phyloP scores from a whole-genome alignment of 2,888 invertebrate genomes.

The Sphaerophoria taeniata region DNA sequence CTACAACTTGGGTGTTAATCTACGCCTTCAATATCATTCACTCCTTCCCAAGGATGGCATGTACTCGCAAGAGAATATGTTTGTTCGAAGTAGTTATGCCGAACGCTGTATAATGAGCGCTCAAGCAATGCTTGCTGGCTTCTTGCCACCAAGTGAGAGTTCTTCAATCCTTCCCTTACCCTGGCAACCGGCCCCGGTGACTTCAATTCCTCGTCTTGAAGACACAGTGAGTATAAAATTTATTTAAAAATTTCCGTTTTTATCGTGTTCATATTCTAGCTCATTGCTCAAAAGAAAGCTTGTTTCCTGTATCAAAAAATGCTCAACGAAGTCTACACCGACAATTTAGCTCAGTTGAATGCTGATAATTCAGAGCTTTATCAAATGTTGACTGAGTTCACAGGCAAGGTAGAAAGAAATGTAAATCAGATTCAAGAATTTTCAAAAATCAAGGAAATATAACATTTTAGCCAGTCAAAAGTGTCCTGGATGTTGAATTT shows the following conservation, averaged over 20 bases:
- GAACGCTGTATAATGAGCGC: constrained; percentile 95
- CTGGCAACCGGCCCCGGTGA: constrained; percentile 96
- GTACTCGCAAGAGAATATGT: constrained; percentile 86
- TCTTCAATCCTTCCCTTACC: constrained; percentile 82
- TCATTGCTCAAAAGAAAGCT: constrained; percentile 83
- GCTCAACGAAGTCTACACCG: constrained; percentile 83
- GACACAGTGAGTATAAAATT: constrained; percentile 86
- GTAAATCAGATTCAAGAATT: neutral
- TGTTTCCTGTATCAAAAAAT: constrained; percentile 85
- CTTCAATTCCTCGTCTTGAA: constrained; percentile 87
- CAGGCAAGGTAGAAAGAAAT: constrained; percentile 82
- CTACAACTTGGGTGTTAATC: constrained; percentile 88
- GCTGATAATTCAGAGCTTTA: constrained; percentile 86
- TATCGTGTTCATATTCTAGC: constrained; percentile 39
- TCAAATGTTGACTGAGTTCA: constrained; percentile 85
- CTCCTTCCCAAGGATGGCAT: constrained; percentile 85
- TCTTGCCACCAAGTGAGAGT: constrained; percentile 83
- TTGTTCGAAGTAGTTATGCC: constrained; percentile 89
- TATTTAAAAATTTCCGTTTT: neutral
- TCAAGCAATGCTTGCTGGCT: constrained; percentile 89
- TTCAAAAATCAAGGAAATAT: neutral
- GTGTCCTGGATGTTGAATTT: constrained; percentile 87
- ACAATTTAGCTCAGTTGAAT: constrained; percentile 84
- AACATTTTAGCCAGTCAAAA: constrained; percentile 83
- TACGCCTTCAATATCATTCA: constrained; percentile 88